These are phyloP conservation scores for Tragulus kanchil DNA, from an alignment of 2,113 vertebrate species.

Conservation along the genomic window DNA sequence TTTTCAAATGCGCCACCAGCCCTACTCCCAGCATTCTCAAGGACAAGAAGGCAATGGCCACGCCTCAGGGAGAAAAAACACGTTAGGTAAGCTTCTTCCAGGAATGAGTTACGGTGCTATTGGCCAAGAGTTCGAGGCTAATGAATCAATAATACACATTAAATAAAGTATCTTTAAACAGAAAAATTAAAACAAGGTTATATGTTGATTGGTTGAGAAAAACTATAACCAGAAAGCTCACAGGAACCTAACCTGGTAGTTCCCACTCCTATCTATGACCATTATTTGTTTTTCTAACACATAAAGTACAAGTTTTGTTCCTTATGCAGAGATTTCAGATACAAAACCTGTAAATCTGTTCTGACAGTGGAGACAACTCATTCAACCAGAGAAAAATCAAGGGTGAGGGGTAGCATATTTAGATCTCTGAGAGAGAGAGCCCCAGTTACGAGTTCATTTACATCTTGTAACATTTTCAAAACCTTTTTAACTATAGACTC, in stretches of 20 bases:
- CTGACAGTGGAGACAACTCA: not conserved
- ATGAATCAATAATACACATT: not conserved
- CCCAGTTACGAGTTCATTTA: not conserved
- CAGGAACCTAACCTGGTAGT: not conserved
- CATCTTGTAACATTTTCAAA: not conserved
- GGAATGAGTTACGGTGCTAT: not conserved
- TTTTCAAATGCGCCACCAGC: not conserved
- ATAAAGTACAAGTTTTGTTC: not conserved
- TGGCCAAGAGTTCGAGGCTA: not conserved
- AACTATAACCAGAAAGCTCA: not conserved
- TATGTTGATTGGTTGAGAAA: not conserved
- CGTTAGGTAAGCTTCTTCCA: not conserved
- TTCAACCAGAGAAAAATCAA: not conserved
- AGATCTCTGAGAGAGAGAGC: not conserved
- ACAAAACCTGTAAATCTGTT: slow-evolving; percentile 19
- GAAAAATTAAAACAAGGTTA: not conserved
- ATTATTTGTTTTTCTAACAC: not conserved
- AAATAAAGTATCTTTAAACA: not conserved
- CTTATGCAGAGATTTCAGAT: not conserved
- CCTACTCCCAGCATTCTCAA: not conserved
- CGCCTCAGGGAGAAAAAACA: not conserved
- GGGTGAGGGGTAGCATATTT: not conserved
- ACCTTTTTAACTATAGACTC: not conserved
- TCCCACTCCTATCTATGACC: not conserved
- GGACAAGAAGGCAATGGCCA: not conserved